Conservation (phyloP, 2,113 vertebrate genomes). For the Chrysemys picta region DNA sequence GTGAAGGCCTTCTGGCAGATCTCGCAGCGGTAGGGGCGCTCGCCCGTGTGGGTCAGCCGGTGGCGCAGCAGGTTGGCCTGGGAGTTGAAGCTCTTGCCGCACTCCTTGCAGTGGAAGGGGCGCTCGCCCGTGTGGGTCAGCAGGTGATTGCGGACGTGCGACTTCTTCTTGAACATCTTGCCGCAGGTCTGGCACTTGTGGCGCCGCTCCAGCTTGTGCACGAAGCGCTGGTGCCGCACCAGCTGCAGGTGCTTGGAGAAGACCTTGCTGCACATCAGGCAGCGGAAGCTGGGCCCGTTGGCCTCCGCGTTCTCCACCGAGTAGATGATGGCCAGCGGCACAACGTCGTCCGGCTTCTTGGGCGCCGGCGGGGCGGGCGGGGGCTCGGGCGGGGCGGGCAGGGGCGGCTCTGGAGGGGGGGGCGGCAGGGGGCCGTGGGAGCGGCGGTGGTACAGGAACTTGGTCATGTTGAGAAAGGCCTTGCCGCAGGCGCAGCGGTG, state of each 20-base stretch:
- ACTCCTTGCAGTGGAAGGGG: constrained; percentile 89
- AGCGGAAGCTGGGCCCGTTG: constrained; percentile 57
- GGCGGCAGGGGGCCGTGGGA: constrained; percentile 77
- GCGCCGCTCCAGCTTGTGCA: constrained; percentile 74
- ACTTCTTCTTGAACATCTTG: constrained; percentile 90
- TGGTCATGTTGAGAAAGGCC: constrained; percentile 92
- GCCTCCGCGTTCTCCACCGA: constrained; percentile 4
- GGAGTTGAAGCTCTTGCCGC: constrained; percentile 89
- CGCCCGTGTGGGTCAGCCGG: constrained; percentile 86
- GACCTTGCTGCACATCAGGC: constrained; percentile 67
- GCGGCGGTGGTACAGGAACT: constrained; percentile 93
- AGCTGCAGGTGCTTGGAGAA: constrained; percentile 82
- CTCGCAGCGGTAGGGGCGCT: constrained; percentile 84
- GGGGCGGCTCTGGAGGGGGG: constrained; percentile 35
- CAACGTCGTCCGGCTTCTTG: background rate
- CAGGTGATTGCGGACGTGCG: constrained; percentile 90
- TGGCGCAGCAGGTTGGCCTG: constrained; percentile 91
- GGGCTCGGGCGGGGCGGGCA: background rate
- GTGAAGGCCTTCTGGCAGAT: constrained; percentile 81
- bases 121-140: constrained; percentile 91
- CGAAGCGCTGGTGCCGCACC: constrained; percentile 79
- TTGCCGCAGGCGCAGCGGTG: constrained; percentile 91
- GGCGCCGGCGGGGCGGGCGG: background rate
- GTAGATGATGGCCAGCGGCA: background rate
- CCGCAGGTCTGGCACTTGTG: constrained; percentile 82